These are phyloP conservation scores for Argyra leucocephala DNA, from an alignment of 2,888 invertebrate genomes.

Conservation along the genomic window DNA sequence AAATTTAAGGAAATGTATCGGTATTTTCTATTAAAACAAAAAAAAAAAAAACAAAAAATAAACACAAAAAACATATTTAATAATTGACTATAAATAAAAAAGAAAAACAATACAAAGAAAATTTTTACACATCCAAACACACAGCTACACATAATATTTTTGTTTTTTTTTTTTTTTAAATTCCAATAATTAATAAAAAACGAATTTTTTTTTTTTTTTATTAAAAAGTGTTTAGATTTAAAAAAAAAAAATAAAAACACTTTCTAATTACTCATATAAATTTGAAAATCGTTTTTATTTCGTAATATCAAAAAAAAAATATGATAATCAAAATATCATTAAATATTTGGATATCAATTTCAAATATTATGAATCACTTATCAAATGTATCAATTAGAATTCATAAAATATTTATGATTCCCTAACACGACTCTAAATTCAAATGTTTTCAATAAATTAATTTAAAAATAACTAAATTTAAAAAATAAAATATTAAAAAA, in stretches of 20 bases:
- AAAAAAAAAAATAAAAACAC: not conserved
- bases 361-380: not conserved
- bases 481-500: too few species aligned
- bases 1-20: constrained; percentile 1
- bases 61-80: not conserved
- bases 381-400: constrained; percentile 2
- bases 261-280: not conserved
- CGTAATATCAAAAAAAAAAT: not conserved
- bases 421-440: not conserved
- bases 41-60: not conserved
- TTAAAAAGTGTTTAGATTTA: not conserved
- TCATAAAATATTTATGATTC: not conserved
- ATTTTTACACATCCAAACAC: not conserved
- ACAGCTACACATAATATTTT: not conserved
- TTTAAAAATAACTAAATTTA: too few species aligned
- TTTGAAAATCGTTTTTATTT: not conserved
- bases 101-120: not conserved
- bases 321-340: not conserved
- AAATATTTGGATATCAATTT: not conserved
- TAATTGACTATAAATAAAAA: constrained; percentile 5
- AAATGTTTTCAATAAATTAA: too few species aligned
- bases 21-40: not conserved
- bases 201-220: too few species aligned
- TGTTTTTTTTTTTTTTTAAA: not conserved
- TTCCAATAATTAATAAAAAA: not conserved